These are phyloP conservation scores for Gobio occitaniae DNA, from an alignment of 2,797 vertebrate species.

Conservation along the genomic window DNA sequence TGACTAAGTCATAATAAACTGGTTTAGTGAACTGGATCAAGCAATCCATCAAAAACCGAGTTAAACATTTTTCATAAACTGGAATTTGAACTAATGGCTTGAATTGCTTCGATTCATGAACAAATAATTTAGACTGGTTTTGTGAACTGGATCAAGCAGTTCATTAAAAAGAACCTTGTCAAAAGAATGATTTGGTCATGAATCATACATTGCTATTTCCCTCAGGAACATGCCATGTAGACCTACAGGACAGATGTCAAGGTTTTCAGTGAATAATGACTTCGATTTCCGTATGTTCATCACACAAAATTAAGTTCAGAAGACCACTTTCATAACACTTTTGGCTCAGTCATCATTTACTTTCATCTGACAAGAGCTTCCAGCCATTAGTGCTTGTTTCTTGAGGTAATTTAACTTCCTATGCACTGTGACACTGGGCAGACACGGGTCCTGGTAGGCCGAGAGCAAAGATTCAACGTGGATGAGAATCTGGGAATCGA, in stretches of 20 bases:
- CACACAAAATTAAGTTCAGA: background rate
- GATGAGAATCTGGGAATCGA: background rate
- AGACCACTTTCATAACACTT: background rate
- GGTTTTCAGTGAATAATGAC: background rate
- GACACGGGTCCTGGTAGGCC: background rate
- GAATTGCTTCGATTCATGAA: background rate
- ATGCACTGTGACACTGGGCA: background rate
- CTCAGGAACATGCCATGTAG: background rate
- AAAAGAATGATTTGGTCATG: background rate
- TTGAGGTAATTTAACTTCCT: background rate
- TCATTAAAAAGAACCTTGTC: background rate
- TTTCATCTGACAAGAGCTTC: background rate
- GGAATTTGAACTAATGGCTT: background rate
- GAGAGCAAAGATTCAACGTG: background rate
- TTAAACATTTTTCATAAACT: background rate
- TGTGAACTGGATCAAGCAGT: background rate
- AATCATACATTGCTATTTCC: background rate
- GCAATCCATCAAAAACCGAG: background rate
- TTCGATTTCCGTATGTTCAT: background rate
- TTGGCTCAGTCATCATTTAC: background rate
- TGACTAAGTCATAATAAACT: background rate
- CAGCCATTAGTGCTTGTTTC: background rate
- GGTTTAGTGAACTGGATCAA: background rate
- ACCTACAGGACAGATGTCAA: background rate
- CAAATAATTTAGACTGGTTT: background rate